Base-by-base conservation (phyloP, 2,113 vertebrate genomes). In the Arenaria interpres region DNA sequence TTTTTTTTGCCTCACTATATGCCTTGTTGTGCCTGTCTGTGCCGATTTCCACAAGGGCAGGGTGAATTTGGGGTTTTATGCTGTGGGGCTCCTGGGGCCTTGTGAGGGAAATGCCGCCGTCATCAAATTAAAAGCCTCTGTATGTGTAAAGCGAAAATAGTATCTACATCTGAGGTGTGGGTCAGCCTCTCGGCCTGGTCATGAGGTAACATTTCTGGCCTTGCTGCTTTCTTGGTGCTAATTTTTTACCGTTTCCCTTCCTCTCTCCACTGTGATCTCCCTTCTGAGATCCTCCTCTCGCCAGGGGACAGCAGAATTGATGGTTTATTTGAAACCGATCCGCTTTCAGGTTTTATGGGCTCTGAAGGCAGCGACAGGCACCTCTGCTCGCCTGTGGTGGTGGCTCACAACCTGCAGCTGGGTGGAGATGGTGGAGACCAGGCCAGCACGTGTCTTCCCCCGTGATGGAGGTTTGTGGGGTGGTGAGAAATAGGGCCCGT, bases 381-480 rank as follows among this genome's bases (percentile, higher is more conserved):
- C 37, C 22, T 79, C 72, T 41, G 35, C 37, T 28, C 2, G 2
- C 25, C 30, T 2, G 0, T 11, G 22, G 19, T 4, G 27, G 56
- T 57, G 50, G 27, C 27, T 51, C 3, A 3, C 0, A 7, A 43
- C 27, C 39, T 62, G 74, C 0, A 11, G 19, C 39, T 66, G 12
- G 3, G 3, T 30, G 54, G 48, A 21, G n/a, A 9, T 32, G 54
- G 41, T 12, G 35, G 35, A 11, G 64, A 30, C n/a, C 20, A 19
- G 35, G 33, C 32, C 60, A 24, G 8, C 3, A 3, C 8, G 14
- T 37, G 16, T 23, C 39, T 72, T 19, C 41, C 8, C 20, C 16
- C 1, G 0, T 0, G 13, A 24, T 0, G 3, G 59, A 72, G 32
- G 5, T 28, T 69, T 27, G 33, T 62, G 54, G 17, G 17, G 7